A percentile compares a stretch with the other conserved stretches of the same genome.
These are phyloP conservation scores for Drosophila gunungcola DNA, from an alignment of 1,140 invertebrate genomes.

Conservation along the genomic window DNA sequence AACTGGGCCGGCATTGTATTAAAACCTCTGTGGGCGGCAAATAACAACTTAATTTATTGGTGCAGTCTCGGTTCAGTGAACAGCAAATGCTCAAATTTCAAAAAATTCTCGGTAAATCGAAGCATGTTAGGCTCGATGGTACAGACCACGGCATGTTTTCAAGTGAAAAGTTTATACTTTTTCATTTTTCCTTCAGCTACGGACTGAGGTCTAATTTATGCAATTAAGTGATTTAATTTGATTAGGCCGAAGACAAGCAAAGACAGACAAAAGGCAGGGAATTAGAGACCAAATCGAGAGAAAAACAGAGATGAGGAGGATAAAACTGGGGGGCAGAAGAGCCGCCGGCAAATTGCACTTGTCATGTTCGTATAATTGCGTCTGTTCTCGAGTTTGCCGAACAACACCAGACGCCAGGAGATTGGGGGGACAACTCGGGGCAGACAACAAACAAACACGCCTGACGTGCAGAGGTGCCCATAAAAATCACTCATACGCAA, in stretches of 20 bases:
- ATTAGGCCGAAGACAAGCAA: slow-evolving; percentile 37
- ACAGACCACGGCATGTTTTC: background rate
- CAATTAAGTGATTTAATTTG: slow-evolving; percentile 59
- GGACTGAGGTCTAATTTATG: slow-evolving; percentile 39
- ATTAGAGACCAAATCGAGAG: slow-evolving; percentile 8
- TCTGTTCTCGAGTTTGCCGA: slow-evolving; percentile 18
- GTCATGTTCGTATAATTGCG: slow-evolving; percentile 52
- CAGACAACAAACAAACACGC: slow-evolving; percentile 44
- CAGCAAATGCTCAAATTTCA: slow-evolving; percentile 2
- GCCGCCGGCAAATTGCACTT: slow-evolving; percentile 40
- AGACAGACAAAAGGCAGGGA: slow-evolving; percentile 16
- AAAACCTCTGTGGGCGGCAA: slow-evolving; percentile 14
- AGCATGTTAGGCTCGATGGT: slow-evolving; percentile 8
- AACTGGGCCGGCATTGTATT: slow-evolving; percentile 28
- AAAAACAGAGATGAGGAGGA: background rate
- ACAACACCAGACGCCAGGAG: background rate
- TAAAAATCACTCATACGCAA: slow-evolving; percentile 80
- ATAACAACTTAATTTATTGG: slow-evolving; percentile 35
- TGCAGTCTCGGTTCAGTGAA: slow-evolving; percentile 17
- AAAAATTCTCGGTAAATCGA: slow-evolving; percentile 15
- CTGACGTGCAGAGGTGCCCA: slow-evolving; percentile 42
- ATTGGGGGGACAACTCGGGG: slow-evolving; percentile 7
- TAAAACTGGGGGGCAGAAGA: background rate
- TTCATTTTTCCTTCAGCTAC: background rate
- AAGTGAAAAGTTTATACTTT: slow-evolving; percentile 23